phyloP scores from a whole-genome alignment of 2,797 vertebrate species.

The Brachyrhaphis roseni region DNA sequence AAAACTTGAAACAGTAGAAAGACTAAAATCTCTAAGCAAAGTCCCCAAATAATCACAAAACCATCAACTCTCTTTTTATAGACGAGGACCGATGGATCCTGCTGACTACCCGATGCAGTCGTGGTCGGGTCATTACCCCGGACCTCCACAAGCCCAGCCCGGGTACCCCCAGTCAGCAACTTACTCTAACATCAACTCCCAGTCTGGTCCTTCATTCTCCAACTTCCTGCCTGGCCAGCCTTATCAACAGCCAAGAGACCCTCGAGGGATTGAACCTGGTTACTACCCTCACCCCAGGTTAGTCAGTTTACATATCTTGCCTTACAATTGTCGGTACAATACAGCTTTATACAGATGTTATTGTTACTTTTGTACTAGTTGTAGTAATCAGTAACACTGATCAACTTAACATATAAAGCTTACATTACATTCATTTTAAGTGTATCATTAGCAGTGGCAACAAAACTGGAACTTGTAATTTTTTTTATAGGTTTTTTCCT shows the following conservation, averaged over 20 bases:
- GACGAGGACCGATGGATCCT: constrained; percentile 86
- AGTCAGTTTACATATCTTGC: background rate
- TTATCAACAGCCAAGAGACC: constrained; percentile 80
- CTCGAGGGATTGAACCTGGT: constrained; percentile 81
- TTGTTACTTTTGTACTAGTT: too few species aligned
- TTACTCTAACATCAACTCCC: constrained; percentile 73
- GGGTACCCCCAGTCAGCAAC: constrained; percentile 81
- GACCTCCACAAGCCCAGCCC: constrained; percentile 66
- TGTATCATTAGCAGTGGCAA: too few species aligned
- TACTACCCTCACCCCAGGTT: constrained; percentile 82
- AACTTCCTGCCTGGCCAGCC: constrained; percentile 76
- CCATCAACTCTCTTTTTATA: constrained; percentile 61
- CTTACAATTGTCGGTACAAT: background rate
- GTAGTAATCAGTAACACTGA: too few species aligned
- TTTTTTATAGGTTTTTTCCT: background rate
- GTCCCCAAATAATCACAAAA: constrained; percentile 17
- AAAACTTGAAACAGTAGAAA: background rate
- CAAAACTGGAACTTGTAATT: background rate
- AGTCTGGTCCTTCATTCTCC: constrained; percentile 60
- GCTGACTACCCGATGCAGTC: constrained; percentile 85
- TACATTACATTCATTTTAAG: background rate
- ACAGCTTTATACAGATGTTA: too few species aligned
- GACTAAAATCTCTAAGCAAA: background rate
- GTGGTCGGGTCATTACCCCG: constrained; percentile 77
- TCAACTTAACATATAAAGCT: too few species aligned